These are phyloP conservation scores for Achroia grisella DNA, from an alignment of 1,140 invertebrate species.

Conservation along the genomic window DNA sequence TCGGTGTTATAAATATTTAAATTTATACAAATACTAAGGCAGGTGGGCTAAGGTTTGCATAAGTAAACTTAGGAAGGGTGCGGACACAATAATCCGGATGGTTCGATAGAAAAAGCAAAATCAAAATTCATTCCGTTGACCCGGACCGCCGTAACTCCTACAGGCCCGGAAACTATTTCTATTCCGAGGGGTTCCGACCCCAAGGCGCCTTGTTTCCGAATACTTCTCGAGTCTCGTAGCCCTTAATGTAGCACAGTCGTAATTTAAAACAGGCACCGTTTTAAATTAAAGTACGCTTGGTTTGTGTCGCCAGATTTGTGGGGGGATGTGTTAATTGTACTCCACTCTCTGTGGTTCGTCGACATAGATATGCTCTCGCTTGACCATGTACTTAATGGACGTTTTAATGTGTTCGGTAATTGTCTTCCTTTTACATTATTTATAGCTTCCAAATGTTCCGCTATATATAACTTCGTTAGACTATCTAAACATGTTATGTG, in stretches of 20 bases:
- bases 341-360: conserved; percentile 11
- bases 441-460: neutral
- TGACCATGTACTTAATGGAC: conserved; percentile 15
- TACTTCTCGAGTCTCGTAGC: conserved; percentile 22
- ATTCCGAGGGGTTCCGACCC: conserved; percentile 47
- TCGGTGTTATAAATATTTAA: conserved; percentile 27
- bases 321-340: conserved; percentile 31
- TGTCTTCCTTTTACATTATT: neutral
- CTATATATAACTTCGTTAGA: too few species aligned
- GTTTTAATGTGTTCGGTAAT: conserved; percentile 2
- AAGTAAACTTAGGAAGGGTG: conserved; percentile 23
- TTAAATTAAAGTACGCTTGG: conserved; percentile 16
- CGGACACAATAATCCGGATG: conserved; percentile 33
- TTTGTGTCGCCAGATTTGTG: conserved; percentile 18
- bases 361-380: conserved; percentile 22
- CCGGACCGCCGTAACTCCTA: conserved; percentile 39
- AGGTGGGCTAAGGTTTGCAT: conserved; percentile 28
- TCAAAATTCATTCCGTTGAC: conserved; percentile 58
- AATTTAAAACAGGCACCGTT: conserved; percentile 21
- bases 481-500: too few species aligned
- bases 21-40: conserved; percentile 28
- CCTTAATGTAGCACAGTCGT: conserved; percentile 21
- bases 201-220: conserved; percentile 30
- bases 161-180: conserved; percentile 52
- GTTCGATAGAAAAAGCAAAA: conserved; percentile 48